Percentiles rank a stretch among this genome's conserved stretches.
These are phyloP conservation scores for Phengaris alcon DNA, from an alignment of 2,888 invertebrate species.

Conservation along the genomic window DNA sequence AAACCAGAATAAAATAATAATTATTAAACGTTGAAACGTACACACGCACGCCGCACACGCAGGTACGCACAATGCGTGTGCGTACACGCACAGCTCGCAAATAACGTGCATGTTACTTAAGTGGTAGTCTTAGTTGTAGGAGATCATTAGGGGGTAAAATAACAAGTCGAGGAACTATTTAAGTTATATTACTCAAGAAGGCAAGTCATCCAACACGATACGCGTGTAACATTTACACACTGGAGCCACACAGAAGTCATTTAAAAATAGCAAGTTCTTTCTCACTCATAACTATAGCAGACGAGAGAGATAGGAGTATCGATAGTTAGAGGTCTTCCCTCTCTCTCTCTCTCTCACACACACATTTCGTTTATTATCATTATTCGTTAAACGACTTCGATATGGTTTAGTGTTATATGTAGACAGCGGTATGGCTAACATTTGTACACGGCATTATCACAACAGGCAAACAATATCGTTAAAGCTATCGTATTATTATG, in stretches of 20 bases:
- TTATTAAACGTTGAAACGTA: neutral
- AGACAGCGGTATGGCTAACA: slow-evolving; percentile 49
- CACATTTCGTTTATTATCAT: too few relatives aligned
- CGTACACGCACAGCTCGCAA: too few relatives aligned
- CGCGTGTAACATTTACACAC: slow-evolving; percentile 31
- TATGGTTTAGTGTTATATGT: slow-evolving; percentile 23
- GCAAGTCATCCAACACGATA: slow-evolving; percentile 54
- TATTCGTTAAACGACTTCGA: neutral
- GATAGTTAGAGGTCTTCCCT: too few relatives aligned
- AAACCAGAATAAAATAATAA: too few relatives aligned
- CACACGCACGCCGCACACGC: neutral
- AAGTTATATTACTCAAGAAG: slow-evolving; percentile 59
- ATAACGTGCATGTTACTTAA: too few relatives aligned
- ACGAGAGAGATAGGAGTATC: too few relatives aligned
- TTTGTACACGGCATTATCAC: slow-evolving; percentile 74
- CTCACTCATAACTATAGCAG: too few relatives aligned
- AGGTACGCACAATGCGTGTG: too few relatives aligned
- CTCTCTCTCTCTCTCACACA: too few relatives aligned
- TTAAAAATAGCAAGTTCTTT: neutral
- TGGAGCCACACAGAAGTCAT: neutral
- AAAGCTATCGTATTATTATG: slow-evolving; percentile 53
- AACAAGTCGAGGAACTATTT: slow-evolving; percentile 44
- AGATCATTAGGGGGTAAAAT: slow-evolving; percentile 46
- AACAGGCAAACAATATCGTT: slow-evolving; percentile 65
- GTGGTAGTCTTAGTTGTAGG: too few relatives aligned